Base-by-base conservation (phyloP, 2,113 vertebrate genomes). In the Pachyramphus minor region DNA sequence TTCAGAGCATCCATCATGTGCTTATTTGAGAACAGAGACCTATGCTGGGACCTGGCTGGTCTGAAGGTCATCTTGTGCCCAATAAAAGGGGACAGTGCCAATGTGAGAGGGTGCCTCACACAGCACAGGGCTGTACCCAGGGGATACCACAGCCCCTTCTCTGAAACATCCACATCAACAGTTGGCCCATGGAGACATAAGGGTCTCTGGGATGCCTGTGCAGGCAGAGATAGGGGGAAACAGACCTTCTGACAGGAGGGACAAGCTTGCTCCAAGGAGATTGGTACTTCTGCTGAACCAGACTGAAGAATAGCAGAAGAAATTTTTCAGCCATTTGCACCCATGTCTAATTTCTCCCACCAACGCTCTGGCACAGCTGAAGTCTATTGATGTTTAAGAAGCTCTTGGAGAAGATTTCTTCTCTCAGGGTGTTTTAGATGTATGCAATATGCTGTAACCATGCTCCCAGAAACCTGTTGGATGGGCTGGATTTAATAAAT, bases 381-480 rank as follows among this genome's bases (percentile, higher is more conserved):
- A 72, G 37, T 76, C 78, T 77, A n/a, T 20, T 82, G 77, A 72
- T 72, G 66, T 76, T 89, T 82, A 33, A 81, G 83, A 75, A 85
- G 85, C 45, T 80, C 74, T n/a, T 55, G 62, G 78, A 93, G 35
- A 28, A 49, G 31, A 0, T 93, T 94, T 73, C 59, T 90, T 85
- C 90, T 96, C 68, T 69, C 55, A 52, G 64, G 74, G 71, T 62
- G 9, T 75, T 87, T 77, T 64, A 81, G 41, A 41, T 79, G 78
- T 39, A 50, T 44, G 71, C 69, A 92, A 41, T 59, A 49, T 3
- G 3, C 55, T 75, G 44, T 72, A 62, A 49, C 79, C 79, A 3
- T 15, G 50, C n/a, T 85, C 67, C 35, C 52, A 94, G 55, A 86
- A 96, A 95, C 95, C 85, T 95, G 95, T 74, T 83, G 68, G 85